phyloP scores from a whole-genome alignment of 1,140 invertebrate species.

The Drosophila sechellia region DNA sequence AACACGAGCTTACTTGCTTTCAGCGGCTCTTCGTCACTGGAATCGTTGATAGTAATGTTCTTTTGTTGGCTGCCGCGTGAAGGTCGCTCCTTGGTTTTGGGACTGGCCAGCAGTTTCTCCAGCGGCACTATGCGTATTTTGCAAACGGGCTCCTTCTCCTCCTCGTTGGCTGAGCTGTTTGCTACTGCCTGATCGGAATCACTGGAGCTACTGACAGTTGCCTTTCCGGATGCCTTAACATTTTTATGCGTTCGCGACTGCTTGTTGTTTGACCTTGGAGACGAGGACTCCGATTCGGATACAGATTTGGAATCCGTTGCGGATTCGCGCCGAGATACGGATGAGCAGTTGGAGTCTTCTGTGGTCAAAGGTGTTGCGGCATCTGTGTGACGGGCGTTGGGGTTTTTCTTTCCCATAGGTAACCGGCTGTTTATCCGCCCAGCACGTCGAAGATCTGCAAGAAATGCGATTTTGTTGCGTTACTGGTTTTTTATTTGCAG shows the following conservation, averaged over 20 bases:
- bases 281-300: slow-evolving; percentile 1
- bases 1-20: neutral
- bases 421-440: slow-evolving; percentile 49
- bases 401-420: slow-evolving; percentile 75
- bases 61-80: neutral
- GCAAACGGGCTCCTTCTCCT: slow-evolving; percentile 40
- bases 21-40: neutral
- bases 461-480: slow-evolving; percentile 12
- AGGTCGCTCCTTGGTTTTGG: slow-evolving; percentile 9
- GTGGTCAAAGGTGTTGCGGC: slow-evolving; percentile 61
- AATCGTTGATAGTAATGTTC: neutral
- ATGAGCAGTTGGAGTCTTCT: slow-evolving; percentile 15
- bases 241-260: slow-evolving; percentile 13
- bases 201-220: slow-evolving; percentile 1
- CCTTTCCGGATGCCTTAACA: slow-evolving; percentile 39
- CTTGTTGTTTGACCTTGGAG: slow-evolving; percentile 12
- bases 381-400: slow-evolving; percentile 67
- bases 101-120: slow-evolving; percentile 69
- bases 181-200: slow-evolving; percentile 12
- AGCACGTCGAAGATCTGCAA: slow-evolving; percentile 14
- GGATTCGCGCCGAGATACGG: slow-evolving; percentile 8
- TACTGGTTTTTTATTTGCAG: slow-evolving; percentile 3
- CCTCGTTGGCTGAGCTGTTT: slow-evolving; percentile 1
- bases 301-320: neutral
- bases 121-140: slow-evolving; percentile 80